These are phyloP conservation scores for Epinephelus moara DNA, from an alignment of 2,113 vertebrate species.

Conservation along the genomic window DNA sequence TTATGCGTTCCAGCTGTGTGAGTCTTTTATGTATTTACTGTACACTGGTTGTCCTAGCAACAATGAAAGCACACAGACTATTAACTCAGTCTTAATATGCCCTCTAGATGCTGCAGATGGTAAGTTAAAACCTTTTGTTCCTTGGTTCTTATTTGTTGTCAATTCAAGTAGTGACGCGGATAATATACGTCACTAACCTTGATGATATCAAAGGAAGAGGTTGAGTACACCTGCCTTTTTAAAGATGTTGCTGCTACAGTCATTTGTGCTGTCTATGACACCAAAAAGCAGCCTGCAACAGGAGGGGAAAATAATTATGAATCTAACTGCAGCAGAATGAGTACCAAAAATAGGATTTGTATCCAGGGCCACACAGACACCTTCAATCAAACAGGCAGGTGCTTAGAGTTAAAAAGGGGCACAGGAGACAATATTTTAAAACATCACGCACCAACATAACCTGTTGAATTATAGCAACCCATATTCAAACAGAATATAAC, in stretches of 20 bases:
- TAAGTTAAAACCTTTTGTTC: not conserved
- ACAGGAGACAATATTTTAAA: no score
- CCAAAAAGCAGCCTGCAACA: not conserved
- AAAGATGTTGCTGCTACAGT: not conserved
- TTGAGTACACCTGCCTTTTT: not conserved
- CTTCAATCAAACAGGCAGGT: no score
- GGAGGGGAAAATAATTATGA: not conserved
- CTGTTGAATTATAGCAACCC: no score
- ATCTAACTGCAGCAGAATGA: not conserved
- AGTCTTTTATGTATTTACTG: not conserved
- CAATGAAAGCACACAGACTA: not conserved
- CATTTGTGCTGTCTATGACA: not conserved
- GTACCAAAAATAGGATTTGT: no score
- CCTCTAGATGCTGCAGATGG: not conserved
- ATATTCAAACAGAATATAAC: no score
- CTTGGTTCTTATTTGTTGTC: not conserved
- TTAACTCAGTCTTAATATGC: not conserved
- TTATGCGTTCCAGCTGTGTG: conserved; percentile 1
- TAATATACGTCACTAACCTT: not conserved
- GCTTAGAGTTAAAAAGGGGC: no score
- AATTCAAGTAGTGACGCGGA: not conserved
- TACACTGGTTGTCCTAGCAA: not conserved
- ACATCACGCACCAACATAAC: no score
- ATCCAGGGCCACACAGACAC: no score
- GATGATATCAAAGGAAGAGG: not conserved